These are phyloP conservation scores for Heteromyza rotundicornis DNA, from an alignment of 2,888 invertebrate genomes.

Conservation along the genomic window DNA sequence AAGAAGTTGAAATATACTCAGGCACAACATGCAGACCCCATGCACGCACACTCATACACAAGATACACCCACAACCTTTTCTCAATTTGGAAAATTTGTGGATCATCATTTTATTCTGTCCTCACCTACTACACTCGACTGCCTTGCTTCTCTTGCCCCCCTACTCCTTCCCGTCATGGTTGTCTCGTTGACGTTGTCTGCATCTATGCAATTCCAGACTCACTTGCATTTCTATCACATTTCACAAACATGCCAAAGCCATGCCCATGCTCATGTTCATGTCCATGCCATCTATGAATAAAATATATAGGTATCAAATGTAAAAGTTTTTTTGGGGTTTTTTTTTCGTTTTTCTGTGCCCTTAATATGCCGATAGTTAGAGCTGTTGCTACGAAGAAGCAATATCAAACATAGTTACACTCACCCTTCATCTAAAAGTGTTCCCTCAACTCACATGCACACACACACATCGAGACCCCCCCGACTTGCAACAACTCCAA, in stretches of 20 bases:
- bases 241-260: neutral
- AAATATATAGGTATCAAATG: constrained; percentile 2
- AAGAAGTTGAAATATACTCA: neutral
- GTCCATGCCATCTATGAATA: constrained; percentile 5
- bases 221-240: constrained; percentile 4
- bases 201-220: neutral
- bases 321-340: neutral
- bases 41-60: constrained; percentile 6
- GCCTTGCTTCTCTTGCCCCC: no score
- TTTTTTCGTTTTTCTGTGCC: neutral
- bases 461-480: neutral
- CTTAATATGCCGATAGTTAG: neutral
- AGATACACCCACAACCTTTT: constrained; percentile 1
- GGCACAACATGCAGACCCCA: no score
- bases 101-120: neutral
- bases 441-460: no score
- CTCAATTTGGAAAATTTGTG: neutral
- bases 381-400: neutral
- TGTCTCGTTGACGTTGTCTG: neutral
- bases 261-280: no score
- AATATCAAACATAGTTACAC: no score
- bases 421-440: neutral
- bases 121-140: neutral
- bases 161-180: no score
- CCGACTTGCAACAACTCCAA: neutral